A percentile compares a stretch with the other conserved stretches of the same genome.
Evolutionary conservation across 2,797 vertebrate genomes (phyloP).

Genomic region (Tragopan temminckii): DNA sequence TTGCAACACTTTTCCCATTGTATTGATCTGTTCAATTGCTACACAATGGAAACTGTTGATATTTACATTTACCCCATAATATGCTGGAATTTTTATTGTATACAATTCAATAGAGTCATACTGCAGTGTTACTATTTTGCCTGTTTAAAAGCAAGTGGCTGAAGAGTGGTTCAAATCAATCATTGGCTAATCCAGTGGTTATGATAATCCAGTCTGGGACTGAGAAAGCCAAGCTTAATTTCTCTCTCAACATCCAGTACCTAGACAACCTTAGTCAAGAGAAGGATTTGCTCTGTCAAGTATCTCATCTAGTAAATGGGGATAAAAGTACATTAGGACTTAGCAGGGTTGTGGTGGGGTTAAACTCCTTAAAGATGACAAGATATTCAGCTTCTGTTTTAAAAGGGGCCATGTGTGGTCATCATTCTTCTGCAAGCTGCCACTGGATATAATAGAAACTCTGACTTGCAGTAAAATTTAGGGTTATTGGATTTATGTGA

Average conservation of each 20-base stretch:
- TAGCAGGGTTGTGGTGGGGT: not conserved
- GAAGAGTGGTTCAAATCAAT: not conserved
- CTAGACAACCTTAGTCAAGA: not conserved
- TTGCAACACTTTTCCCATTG: too few relatives aligned
- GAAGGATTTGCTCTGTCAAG: not conserved
- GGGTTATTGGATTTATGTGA: not conserved
- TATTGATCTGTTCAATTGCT: too few relatives aligned
- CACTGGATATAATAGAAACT: not conserved
- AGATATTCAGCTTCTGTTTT: not conserved
- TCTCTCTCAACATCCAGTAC: not conserved
- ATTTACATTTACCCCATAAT: not conserved
- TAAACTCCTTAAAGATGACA: not conserved
- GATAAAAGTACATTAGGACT: not conserved
- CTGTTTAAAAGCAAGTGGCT: not conserved
- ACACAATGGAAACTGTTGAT: not conserved
- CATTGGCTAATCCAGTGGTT: not conserved
- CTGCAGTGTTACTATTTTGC: not conserved
- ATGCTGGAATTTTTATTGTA: not conserved
- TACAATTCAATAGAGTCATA: not conserved
- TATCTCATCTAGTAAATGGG: not conserved
- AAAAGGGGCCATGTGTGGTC: rapidly evolving
- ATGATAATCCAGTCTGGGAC: not conserved
- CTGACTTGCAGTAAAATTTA: not conserved
- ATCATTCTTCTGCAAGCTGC: not conserved
- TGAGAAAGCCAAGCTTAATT: not conserved